A percentile compares a stretch with the other conserved stretches of the same genome.
These are phyloP conservation scores for Adoxophyes honmai DNA, from an alignment of 1,140 invertebrate genomes.

Conservation along the genomic window DNA sequence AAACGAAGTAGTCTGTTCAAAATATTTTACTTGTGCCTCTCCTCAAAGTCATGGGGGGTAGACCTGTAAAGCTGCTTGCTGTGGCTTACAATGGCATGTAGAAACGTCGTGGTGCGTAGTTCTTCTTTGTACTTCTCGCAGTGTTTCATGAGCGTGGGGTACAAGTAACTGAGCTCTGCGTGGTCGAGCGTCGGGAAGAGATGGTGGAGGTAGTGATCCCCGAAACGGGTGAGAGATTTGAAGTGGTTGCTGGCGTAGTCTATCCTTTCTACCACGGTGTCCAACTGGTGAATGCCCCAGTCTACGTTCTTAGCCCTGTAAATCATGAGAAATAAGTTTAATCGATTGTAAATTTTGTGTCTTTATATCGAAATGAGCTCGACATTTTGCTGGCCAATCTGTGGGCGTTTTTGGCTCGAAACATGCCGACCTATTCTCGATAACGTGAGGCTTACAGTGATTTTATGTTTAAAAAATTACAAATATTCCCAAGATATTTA, in stretches of 20 bases:
- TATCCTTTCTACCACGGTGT: slow-evolving; percentile 84
- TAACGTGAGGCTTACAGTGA: no score
- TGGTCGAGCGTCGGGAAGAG: slow-evolving; percentile 90
- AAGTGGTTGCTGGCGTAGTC: slow-evolving; percentile 77
- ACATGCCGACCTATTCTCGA: no score
- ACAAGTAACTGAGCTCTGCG: slow-evolving; percentile 77
- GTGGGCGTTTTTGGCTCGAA: no score
- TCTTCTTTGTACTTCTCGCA: slow-evolving; percentile 57
- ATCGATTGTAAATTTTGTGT: no score
- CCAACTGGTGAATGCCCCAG: slow-evolving; percentile 89
- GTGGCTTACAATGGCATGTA: slow-evolving; percentile 45
- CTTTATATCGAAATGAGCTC: no score
- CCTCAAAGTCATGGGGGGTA: slow-evolving; percentile 47
- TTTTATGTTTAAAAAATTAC: no score
- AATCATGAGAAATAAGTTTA: slow-evolving; percentile 19
- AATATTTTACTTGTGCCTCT: slow-evolving; percentile 18
- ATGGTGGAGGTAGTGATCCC: slow-evolving; percentile 88
- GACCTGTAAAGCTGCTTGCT: slow-evolving; percentile 58
- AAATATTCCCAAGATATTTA: no score
- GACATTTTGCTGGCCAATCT: no score
- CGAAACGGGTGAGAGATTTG: slow-evolving; percentile 84
- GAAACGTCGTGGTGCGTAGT: slow-evolving; percentile 46
- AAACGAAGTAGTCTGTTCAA: no score
- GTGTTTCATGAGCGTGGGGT: slow-evolving; percentile 56
- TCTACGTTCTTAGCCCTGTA: slow-evolving; percentile 77